Percentiles rank a stretch among this genome's conserved stretches.
Evolutionary conservation across 92 coral and sea anemone species (phyloP).

Genomic region (Scolanthus callimorphus): DNA sequence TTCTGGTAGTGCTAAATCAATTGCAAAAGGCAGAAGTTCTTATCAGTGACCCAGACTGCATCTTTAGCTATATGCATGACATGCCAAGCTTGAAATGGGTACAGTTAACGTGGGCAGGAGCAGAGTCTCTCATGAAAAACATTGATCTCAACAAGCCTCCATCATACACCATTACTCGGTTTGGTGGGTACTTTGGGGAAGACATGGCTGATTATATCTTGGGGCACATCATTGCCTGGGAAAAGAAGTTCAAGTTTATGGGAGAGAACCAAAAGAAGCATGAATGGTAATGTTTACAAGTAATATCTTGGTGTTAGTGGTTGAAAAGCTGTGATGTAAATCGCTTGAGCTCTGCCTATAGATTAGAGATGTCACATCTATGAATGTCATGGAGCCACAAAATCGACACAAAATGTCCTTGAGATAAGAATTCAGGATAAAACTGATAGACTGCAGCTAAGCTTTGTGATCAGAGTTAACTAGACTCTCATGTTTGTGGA

Average conservation of each 20-base stretch:
- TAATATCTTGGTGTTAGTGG: background rate
- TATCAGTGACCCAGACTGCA: constrained; percentile 49
- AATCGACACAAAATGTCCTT: no score
- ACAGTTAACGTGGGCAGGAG: constrained; percentile 89
- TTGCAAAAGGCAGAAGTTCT: constrained; percentile 73
- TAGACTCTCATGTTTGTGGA: no score
- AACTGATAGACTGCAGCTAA: no score
- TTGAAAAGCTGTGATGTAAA: no score
- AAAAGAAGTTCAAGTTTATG: constrained; percentile 48
- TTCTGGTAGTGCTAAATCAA: constrained; percentile 19
- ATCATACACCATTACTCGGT: constrained; percentile 60
- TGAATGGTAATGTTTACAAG: constrained; percentile 63
- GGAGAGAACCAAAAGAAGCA: constrained; percentile 54
- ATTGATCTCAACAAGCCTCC: constrained; percentile 40
- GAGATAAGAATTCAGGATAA: no score
- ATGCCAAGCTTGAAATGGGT: constrained; percentile 84
- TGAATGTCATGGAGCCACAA: no score
- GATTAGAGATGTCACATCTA: no score
- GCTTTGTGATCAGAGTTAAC: no score
- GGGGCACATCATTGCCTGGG: constrained; percentile 78
- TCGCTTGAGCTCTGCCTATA: no score
- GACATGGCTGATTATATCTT: constrained; percentile 78
- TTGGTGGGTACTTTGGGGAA: constrained; percentile 78
- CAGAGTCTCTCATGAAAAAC: constrained; percentile 37
- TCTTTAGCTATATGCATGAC: constrained; percentile 27